Base-by-base conservation (phyloP, 2,888 invertebrate species). In the Agrotis ipsilon region DNA sequence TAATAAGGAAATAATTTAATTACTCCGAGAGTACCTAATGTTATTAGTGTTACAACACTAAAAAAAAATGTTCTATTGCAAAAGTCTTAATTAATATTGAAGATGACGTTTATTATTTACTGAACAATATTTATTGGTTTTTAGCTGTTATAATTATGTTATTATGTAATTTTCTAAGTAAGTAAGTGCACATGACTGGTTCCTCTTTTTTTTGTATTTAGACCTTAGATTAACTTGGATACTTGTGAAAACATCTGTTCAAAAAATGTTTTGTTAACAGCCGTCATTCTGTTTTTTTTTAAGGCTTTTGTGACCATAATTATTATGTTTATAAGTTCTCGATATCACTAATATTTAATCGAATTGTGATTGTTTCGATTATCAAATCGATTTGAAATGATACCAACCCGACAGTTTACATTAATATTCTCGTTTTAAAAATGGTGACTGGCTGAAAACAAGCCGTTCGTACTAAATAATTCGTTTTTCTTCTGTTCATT, bases 401-500 rank as follows among this genome's bases (percentile, higher is more conserved):
- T 57, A 58, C 49, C 45, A 57, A 19, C 9, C 49, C 9, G 19
- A 65, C 21, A 72, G 27, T 24, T 18, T 13, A 51, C 16, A 43
- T 55, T 51, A 16, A 24, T 27, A 61, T 9, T 14, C 21, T 57
- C 24, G 27, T 19, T 39, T 54, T 39, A 45, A 27, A 21, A 54
- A 64, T 21, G 32, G 13, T n/a, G 7, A 52, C 19, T 32, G 46
- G 51, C 14, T 63, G 46, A 58, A 64, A 72, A 54, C 48, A 61
- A 55, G 67, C 46, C 49, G 49, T 14, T 9, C 7, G 9, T 51
- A 43, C 46, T 49, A 59, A 48, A 39, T 64, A 62, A 32, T 45
- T 60, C 49, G 54, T 45, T 59, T 51, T 57, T 68, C 55, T 68
- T 68, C 68, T 43, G 46, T 78, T 67, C 63, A 80, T 72, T 79